These are phyloP conservation scores for Hydrozoanthus gracilis DNA, from an alignment of 92 coral and sea anemone species.

Conservation along the genomic window DNA sequence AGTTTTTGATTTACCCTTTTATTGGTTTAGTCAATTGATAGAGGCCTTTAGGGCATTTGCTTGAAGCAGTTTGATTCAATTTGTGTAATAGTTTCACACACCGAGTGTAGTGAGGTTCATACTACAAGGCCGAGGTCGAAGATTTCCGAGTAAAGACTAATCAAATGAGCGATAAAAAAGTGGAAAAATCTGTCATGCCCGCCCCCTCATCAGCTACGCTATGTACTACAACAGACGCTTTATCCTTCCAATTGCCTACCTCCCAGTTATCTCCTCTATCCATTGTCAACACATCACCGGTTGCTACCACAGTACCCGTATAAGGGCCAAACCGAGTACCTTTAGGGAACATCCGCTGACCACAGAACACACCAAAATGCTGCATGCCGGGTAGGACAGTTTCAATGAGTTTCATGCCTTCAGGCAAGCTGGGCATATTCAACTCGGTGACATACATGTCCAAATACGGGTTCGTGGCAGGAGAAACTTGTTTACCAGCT, in stretches of 20 bases:
- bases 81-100: too few relatives aligned
- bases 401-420: slow-evolving; percentile 75
- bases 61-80: too few relatives aligned
- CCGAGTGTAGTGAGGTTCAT: too few relatives aligned
- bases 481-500: slow-evolving; percentile 17
- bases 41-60: too few relatives aligned
- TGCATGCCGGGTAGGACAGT: slow-evolving; percentile 85
- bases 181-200: too few relatives aligned
- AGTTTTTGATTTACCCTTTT: too few relatives aligned
- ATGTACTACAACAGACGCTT: too few relatives aligned
- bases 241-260: slow-evolving; percentile 51
- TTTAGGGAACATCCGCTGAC: slow-evolving; percentile 80
- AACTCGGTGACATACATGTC: slow-evolving; percentile 63
- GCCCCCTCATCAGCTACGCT: too few relatives aligned
- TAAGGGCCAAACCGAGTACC: slow-evolving; percentile 98
- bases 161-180: too few relatives aligned
- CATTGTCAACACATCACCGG: slow-evolving; percentile 61
- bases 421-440: slow-evolving; percentile 72
- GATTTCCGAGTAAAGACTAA: too few relatives aligned
- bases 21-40: too few relatives aligned
- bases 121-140: too few relatives aligned
- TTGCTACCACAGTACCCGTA: slow-evolving; percentile 73
- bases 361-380: slow-evolving; percentile 83
- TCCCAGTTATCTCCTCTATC: slow-evolving; percentile 90
- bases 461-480: slow-evolving; percentile 56